phyloP scores from a whole-genome alignment of 2,888 invertebrate species.

The Punctoribates punctum region DNA sequence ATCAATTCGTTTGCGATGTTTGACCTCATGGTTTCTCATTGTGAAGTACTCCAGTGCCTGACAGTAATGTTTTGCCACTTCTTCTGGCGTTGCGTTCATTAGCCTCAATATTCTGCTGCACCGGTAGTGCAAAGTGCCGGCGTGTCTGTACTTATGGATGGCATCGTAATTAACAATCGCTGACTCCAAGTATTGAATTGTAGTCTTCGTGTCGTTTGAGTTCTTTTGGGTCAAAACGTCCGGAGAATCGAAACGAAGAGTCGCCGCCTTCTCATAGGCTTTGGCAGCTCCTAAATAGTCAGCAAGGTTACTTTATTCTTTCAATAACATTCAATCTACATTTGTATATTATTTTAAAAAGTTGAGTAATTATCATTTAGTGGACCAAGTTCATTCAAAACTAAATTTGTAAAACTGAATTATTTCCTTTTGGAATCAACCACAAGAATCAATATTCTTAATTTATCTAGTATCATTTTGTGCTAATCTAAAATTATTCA shows the following conservation, averaged over 20 bases:
- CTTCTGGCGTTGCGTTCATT: conserved; percentile 37
- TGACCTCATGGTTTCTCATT: conserved; percentile 40
- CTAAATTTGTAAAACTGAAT: too few relatives aligned
- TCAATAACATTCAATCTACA: too few relatives aligned
- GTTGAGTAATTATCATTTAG: too few relatives aligned
- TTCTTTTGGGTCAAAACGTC: conserved; percentile 8
- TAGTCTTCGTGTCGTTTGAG: conserved; percentile 9
- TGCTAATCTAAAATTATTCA: too few relatives aligned
- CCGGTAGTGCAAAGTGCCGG: conserved; percentile 41
- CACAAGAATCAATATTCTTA: too few relatives aligned
- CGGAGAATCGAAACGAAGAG: conserved; percentile 30
- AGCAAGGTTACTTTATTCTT: not conserved
- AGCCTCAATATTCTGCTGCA: conserved; percentile 31
- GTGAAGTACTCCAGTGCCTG: conserved; percentile 41
- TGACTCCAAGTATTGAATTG: conserved; percentile 40
- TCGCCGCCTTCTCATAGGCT: conserved; percentile 40
- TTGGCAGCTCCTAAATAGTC: conserved; percentile 30
- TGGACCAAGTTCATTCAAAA: too few relatives aligned
- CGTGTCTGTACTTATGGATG: conserved; percentile 41
- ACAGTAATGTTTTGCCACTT: conserved; percentile 38
- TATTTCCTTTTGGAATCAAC: too few relatives aligned
- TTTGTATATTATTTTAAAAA: too few relatives aligned
- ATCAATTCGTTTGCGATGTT: conserved; percentile 41
- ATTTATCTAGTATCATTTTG: too few relatives aligned
- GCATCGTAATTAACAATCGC: conserved; percentile 42